Evolutionary conservation across 2,797 vertebrate genomes (phyloP), one percentile per base, ranked within the genome.

Genomic region (Alosa sapidissima): DNA sequence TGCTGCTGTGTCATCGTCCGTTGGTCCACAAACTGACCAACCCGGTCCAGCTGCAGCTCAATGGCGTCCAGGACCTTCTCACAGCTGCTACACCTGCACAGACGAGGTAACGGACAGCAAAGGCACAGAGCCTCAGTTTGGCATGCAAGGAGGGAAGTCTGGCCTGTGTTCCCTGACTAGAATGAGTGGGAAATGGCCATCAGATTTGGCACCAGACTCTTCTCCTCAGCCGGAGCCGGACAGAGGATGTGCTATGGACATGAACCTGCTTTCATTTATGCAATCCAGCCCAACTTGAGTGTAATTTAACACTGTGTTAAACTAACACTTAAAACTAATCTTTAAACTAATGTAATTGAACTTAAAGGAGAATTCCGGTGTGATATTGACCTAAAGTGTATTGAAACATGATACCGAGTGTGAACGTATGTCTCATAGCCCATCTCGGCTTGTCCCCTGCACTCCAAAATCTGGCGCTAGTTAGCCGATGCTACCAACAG

Each of bases 71-170:
- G 93, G 83, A 96, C 95, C 0, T 93, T 93, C 89, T 97, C 95
- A n/a, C 96, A 97, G 85, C 95, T 94, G n/a, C 95, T 93, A 0
- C 96, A 97, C 96, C 96, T 97, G 89, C 72, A 88, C 81, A 78
- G 41, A 75, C 68, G 51, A 62, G 58, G n/a, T 6, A 9, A 21
- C 21, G 81, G 55, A 41, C 5, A 54, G 3, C 81, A 65, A 51
- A 72, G 45, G 45, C 33, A 82, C 36, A 85, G 52, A 81, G 14
- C 78, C 36, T 83, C 81, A 88, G 54, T 55, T 19, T 21, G 54
- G 54, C 16, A 8, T 54, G 81, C 9, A 33, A 48, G 36, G 4
- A 72, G 5, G 1, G 28, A 33, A 78, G 0, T 24, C 41, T 81
- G 36, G 1, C 16, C n/a, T 24, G n/a, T 8, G 58, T 62, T 24